Evolutionary conservation across 2,888 invertebrate species (phyloP).

Genomic region (Griposia aprilina): DNA sequence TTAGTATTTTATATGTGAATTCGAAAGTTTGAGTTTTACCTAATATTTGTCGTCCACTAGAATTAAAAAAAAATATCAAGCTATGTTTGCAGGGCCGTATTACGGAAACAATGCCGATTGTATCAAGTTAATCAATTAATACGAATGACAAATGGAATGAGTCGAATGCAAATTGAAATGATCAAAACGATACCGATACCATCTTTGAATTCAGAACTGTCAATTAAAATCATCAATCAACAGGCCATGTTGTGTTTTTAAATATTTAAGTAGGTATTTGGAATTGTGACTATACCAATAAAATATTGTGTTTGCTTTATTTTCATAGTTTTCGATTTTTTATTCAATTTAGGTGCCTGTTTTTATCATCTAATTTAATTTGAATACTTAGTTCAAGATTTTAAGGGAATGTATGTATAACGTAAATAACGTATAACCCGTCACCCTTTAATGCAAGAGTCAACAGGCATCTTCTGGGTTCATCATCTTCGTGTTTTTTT

Average conservation of each 20-base stretch:
- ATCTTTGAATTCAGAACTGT: constrained; percentile 23
- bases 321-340: neutral
- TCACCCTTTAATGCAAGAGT: too few species aligned
- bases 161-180: constrained; percentile 41
- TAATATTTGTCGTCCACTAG: neutral
- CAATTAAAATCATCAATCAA: constrained; percentile 15
- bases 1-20: too few species aligned
- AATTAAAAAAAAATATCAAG: neutral
- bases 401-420: too few species aligned
- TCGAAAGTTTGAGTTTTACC: neutral
- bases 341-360: neutral
- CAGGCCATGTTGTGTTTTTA: neutral
- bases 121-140: constrained; percentile 52
- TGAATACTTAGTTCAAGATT: too few species aligned
- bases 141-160: constrained; percentile 31
- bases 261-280: neutral
- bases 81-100: neutral
- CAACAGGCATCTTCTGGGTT: too few species aligned
- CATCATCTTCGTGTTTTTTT: too few species aligned
- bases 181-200: constrained; percentile 21
- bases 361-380: too few species aligned
- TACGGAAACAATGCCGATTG: constrained; percentile 21
- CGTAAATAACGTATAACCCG: too few species aligned
- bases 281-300: neutral
- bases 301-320: neutral